These are phyloP conservation scores for Lochmaea crataegi DNA, from an alignment of 2,888 invertebrate species.

Conservation along the genomic window DNA sequence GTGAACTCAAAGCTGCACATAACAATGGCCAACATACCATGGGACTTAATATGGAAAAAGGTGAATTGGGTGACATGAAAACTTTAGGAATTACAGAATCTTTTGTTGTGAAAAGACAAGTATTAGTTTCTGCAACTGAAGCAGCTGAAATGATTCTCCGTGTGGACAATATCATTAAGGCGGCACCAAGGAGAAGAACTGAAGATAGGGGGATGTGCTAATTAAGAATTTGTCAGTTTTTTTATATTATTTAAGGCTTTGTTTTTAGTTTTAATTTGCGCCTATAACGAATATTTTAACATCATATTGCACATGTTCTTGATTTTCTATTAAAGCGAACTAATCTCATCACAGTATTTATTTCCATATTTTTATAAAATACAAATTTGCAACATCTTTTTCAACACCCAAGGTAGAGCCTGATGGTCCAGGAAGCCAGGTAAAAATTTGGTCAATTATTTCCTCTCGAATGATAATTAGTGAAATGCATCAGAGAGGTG, in stretches of 20 bases:
- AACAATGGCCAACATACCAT: constrained; percentile 77
- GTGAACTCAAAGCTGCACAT: constrained; percentile 92
- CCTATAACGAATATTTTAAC: constrained; percentile 29
- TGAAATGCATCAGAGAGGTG: too few species aligned
- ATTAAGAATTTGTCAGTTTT: constrained; percentile 47
- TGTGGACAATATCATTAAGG: constrained; percentile 96
- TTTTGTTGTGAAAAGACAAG: constrained; percentile 96
- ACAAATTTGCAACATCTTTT: too few species aligned
- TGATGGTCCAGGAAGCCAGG: too few species aligned
- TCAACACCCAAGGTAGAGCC: too few species aligned
- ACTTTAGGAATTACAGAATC: constrained; percentile 95
- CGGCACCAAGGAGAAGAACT: constrained; percentile 88
- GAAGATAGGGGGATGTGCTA: constrained; percentile 89
- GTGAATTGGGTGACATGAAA: constrained; percentile 90
- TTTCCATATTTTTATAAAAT: not conserved
- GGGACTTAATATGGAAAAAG: constrained; percentile 92
- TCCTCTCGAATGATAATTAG: too few species aligned
- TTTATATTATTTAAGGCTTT: constrained; percentile 38
- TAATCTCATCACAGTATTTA: not conserved
- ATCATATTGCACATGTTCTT: constrained; percentile 38
- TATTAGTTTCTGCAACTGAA: constrained; percentile 92
- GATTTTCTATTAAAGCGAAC: constrained; percentile 38
- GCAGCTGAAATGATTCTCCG: constrained; percentile 99
- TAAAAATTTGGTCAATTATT: too few species aligned
- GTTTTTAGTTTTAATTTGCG: constrained; percentile 39